A percentile compares a stretch with the other conserved stretches of the same genome.
phyloP scores from a whole-genome alignment of 1,140 invertebrate genomes.

The Drosophila sp. region DNA sequence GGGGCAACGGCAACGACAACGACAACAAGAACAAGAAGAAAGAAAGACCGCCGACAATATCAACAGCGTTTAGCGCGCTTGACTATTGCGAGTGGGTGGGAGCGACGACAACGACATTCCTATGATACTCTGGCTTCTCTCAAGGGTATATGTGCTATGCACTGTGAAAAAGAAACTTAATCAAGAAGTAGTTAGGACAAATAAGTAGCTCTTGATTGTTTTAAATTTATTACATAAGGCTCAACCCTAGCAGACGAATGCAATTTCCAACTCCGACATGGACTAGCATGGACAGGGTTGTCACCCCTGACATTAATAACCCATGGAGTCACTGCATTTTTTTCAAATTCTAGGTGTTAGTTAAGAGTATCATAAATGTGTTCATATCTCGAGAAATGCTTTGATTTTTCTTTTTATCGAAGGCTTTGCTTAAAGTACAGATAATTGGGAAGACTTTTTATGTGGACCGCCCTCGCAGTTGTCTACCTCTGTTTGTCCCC shows the following conservation, averaged over 20 bases:
- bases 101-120: neutral
- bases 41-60: conserved; percentile 29
- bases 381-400: neutral
- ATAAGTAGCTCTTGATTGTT: too few species aligned
- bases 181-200: too few species aligned
- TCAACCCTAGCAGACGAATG: too few species aligned
- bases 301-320: too few species aligned
- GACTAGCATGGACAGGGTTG: too few species aligned
- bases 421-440: conserved; percentile 5
- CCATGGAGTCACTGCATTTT: too few species aligned
- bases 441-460: neutral
- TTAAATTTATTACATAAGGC: too few species aligned
- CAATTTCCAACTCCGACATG: too few species aligned
- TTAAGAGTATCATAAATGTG: neutral
- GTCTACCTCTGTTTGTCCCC: neutral
- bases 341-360: neutral
- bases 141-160: too few species aligned
- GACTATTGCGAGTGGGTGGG: neutral
- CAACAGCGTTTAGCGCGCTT: conserved; percentile 16
- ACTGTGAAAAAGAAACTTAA: too few species aligned
- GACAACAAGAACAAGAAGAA: neutral
- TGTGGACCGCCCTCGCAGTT: neutral
- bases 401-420: neutral
- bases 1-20: neutral
- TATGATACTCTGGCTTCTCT: neutral